phyloP scores from a whole-genome alignment of 2,888 invertebrate genomes.

The Pemphredon lugubris region DNA sequence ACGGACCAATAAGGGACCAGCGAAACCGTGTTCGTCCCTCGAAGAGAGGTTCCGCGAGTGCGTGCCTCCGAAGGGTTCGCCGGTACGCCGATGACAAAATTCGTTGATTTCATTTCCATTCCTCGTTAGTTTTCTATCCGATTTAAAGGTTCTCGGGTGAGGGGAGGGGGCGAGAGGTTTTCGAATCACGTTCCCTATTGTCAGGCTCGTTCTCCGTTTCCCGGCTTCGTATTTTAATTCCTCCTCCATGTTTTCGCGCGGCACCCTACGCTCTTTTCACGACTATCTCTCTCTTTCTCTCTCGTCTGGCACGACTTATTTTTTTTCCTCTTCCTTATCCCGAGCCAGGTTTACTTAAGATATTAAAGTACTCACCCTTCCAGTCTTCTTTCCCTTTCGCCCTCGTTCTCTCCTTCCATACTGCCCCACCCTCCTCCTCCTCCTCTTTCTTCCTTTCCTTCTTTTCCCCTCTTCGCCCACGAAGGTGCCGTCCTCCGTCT shows the following conservation, averaged over 20 bases:
- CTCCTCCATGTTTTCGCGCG: constrained; percentile 74
- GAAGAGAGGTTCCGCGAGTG: not conserved
- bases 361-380: constrained; percentile 76
- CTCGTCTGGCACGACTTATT: constrained; percentile 68
- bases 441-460: constrained; percentile 47
- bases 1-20: not conserved
- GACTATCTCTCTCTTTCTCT: no score
- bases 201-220: constrained; percentile 38
- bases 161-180: no score
- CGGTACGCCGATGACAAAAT: no score
- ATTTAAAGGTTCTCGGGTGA: no score
- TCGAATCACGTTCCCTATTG: no score
- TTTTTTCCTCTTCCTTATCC: constrained; percentile 71
- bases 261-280: constrained; percentile 38
- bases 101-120: no score
- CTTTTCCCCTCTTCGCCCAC: constrained; percentile 24
- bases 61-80: no score
- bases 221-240: constrained; percentile 74
- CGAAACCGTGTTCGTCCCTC: not conserved
- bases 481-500: constrained; percentile 34
- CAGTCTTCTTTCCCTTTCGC: constrained; percentile 50
- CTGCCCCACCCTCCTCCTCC: constrained; percentile 45
- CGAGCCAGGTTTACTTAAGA: constrained; percentile 78
- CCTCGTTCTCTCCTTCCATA: constrained; percentile 39
- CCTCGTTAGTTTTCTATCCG: no score